Conservation (phyloP, 2,888 invertebrate genomes). For the Drosophila quinaria region DNA sequence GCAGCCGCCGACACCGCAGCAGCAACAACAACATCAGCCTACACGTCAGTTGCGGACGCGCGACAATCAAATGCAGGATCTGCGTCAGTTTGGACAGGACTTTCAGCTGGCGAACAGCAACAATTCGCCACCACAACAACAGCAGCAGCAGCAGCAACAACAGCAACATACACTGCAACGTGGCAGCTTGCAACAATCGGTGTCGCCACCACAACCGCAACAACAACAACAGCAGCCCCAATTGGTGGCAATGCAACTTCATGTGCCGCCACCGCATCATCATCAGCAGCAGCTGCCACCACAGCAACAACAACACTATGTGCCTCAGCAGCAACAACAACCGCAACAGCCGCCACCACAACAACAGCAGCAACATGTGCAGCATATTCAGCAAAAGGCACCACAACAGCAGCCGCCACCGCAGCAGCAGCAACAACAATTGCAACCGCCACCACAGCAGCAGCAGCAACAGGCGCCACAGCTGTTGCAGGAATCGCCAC, state of each 20-base stretch:
- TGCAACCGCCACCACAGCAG: slow-evolving; percentile 39
- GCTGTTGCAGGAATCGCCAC: slow-evolving; percentile 56
- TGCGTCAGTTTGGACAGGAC: slow-evolving; percentile 92
- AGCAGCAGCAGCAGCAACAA: slow-evolving; percentile 73
- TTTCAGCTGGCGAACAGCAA: slow-evolving; percentile 88
- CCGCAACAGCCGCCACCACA: slow-evolving; percentile 57
- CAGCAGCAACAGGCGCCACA: slow-evolving; percentile 18
- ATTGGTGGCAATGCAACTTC: slow-evolving; percentile 67
- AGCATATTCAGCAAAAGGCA: slow-evolving; percentile 63
- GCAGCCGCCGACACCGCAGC: slow-evolving; percentile 32
- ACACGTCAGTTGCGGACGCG: slow-evolving; percentile 83
- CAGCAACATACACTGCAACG: slow-evolving; percentile 66
- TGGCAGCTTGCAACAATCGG: slow-evolving; percentile 61
- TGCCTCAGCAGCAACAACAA: slow-evolving; percentile 77
- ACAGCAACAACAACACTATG: slow-evolving; percentile 67
- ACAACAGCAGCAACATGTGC: slow-evolving; percentile 55
- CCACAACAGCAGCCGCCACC: slow-evolving; percentile 55
- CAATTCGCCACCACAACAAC: slow-evolving; percentile 81
- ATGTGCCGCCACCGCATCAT: slow-evolving; percentile 75
- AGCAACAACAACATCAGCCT: slow-evolving; percentile 49
- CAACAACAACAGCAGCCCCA: slow-evolving; percentile 77
- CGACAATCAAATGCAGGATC: slow-evolving; percentile 86
- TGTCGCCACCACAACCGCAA: slow-evolving; percentile 59
- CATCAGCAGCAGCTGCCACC: slow-evolving; percentile 73
- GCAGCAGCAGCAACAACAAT: slow-evolving; percentile 47